Evolutionary conservation across 2,888 invertebrate genomes (phyloP).

Genomic region (Mythimna ferrago): DNA sequence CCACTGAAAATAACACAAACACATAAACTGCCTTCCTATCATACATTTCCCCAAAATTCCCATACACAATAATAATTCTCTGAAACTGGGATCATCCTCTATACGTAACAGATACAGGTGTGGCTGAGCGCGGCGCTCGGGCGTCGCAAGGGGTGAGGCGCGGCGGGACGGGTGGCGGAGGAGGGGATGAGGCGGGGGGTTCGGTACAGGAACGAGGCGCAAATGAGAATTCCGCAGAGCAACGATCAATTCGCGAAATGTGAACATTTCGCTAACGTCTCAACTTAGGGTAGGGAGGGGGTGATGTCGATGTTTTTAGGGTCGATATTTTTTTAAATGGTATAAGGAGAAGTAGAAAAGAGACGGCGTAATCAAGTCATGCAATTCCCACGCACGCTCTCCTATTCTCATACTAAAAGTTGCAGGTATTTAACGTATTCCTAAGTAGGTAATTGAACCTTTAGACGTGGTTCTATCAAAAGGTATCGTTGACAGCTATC

Average conservation of each 20-base stretch:
- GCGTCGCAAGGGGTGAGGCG: slow-evolving; percentile 36
- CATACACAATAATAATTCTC: slow-evolving; percentile 2
- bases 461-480: too few species aligned
- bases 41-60: slow-evolving; percentile 6
- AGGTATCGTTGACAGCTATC: too few species aligned
- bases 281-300: slow-evolving; percentile 81
- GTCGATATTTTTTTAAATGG: too few species aligned
- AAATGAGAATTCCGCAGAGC: slow-evolving; percentile 89
- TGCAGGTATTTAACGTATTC: too few species aligned
- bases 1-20: neutral
- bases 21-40: neutral
- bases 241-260: slow-evolving; percentile 89
- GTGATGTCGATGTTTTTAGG: slow-evolving; percentile 21
- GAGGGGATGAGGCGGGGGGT: slow-evolving; percentile 17
- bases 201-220: slow-evolving; percentile 67
- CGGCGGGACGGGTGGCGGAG: slow-evolving; percentile 4
- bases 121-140: slow-evolving; percentile 54
- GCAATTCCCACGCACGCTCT: too few species aligned
- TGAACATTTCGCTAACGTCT: slow-evolving; percentile 90
- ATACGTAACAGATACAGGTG: slow-evolving; percentile 71
- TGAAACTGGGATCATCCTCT: slow-evolving; percentile 39
- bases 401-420: too few species aligned
- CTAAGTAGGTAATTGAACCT: too few species aligned
- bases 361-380: too few species aligned
- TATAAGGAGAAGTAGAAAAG: too few species aligned